Evolutionary conservation across 1,140 invertebrate genomes (phyloP), one percentile per base, ranked within the genome.

Genomic region (Lordiphosa mommai): DNA sequence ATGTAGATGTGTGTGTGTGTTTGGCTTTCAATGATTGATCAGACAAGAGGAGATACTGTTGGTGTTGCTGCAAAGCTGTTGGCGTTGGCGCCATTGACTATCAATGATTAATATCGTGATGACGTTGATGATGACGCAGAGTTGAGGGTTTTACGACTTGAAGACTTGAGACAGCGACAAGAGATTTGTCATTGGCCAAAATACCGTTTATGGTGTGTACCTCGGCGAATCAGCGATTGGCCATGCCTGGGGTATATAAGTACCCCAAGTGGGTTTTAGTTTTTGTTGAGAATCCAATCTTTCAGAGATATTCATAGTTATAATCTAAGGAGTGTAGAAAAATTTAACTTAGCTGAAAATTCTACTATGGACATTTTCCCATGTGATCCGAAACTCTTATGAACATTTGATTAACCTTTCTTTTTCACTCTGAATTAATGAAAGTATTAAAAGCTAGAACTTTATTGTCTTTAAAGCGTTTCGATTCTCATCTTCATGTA

Each of bases 131-230:
- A 37, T 63, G 59, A 65, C 49, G 61, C 63, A 67, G 53, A 67
- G 44, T 29, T 49, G 14, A 23, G 13, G 14, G 27, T 34, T 48
- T 58, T 59, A 40, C 13, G 27, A 30, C 30, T 17, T 10, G 30
- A 55, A 27, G 13, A 47, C 29, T 27, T 32, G 10, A 37, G 30
- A 53, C n/a, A 37, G 32, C 33, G 33, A 56, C 61, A 72, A 84
- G 58, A 49, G 63, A 38, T 61, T 82, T 72, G 77, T 84, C 76
- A 82, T 82, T 82, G 76, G 49, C 41, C 57, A 66, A 80, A 70
- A 68, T 60, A 50, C 44, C 53, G 49, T 38, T 41, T 36, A 17
- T 14, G 12, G 32, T 40, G 37, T 27, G 23, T 27, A 7, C 1
- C 23, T 2, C 20, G 7, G n/a, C 3, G 4, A 9, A 40, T 20